These are phyloP conservation scores for Lasioglossum calceatum DNA, from an alignment of 2,888 invertebrate species.

Conservation along the genomic window DNA sequence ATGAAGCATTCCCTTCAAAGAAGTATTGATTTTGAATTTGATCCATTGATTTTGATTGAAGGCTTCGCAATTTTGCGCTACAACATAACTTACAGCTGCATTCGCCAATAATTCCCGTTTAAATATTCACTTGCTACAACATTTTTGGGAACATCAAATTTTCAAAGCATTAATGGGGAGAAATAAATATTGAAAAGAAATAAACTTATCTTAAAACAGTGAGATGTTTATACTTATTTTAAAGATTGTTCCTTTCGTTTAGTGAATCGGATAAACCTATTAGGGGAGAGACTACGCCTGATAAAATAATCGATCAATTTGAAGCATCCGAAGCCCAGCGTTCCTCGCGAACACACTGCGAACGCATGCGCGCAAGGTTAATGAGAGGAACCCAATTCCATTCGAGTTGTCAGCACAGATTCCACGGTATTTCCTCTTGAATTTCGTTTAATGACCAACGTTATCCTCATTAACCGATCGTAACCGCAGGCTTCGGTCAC, in stretches of 20 bases:
- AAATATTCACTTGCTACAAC: too few species aligned
- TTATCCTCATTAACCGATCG: slow-evolving; percentile 53
- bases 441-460: slow-evolving; percentile 48
- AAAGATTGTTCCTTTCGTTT: background rate
- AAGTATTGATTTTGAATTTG: too few species aligned
- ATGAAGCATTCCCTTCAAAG: too few species aligned
- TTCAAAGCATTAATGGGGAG: too few species aligned
- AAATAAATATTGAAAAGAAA: too few species aligned
- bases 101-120: too few species aligned
- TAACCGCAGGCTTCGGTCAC: slow-evolving; percentile 37
- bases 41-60: too few species aligned
- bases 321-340: background rate
- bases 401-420: slow-evolving; percentile 35
- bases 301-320: slow-evolving; percentile 5
- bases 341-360: background rate
- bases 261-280: too few species aligned
- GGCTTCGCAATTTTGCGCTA: too few species aligned
- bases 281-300: background rate
- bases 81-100: too few species aligned
- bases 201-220: background rate
- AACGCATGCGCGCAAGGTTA: slow-evolving; percentile 34
- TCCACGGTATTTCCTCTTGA: slow-evolving; percentile 41
- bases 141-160: too few species aligned
- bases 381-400: slow-evolving; percentile 49
- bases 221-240: background rate